Conservation (phyloP, 2,797 vertebrate species). For the Gila robusta region DNA sequence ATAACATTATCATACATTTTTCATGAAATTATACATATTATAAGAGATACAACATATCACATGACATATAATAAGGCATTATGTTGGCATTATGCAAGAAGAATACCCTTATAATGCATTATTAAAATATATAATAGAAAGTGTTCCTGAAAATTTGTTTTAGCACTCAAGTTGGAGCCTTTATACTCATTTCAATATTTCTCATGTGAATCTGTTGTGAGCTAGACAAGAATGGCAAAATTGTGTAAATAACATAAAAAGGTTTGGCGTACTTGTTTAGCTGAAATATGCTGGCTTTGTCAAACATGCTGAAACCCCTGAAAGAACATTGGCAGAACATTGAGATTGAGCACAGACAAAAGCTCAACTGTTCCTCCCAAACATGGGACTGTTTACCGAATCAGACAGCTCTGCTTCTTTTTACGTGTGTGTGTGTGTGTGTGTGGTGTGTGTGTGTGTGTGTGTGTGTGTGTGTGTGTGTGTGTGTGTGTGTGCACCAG, state of each 20-base stretch:
- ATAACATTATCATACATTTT: background rate
- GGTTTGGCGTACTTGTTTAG: background rate
- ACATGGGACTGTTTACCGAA: background rate
- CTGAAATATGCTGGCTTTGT: slow-evolving; percentile 6
- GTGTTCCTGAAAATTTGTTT: background rate
- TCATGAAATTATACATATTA: background rate
- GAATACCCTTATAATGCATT: background rate
- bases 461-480: background rate
- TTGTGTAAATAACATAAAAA: background rate
- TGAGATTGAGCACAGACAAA: slow-evolving; percentile 7
- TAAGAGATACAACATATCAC: background rate
- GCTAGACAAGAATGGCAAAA: background rate
- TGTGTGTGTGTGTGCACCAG: background rate
- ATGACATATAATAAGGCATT: background rate
- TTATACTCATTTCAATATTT: background rate
- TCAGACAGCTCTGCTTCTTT: background rate
- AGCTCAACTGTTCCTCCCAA: slow-evolving; percentile 16
- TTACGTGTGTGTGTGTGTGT: background rate
- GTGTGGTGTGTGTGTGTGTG: background rate
- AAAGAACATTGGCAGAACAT: slow-evolving; percentile 25
- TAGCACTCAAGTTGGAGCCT: background rate
- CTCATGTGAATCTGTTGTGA: background rate
- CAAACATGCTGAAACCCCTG: background rate
- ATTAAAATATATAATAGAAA: background rate
- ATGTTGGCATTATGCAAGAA: too few species aligned